Conservation (phyloP, 2,888 invertebrate genomes). For the Odontothrips loti region DNA sequence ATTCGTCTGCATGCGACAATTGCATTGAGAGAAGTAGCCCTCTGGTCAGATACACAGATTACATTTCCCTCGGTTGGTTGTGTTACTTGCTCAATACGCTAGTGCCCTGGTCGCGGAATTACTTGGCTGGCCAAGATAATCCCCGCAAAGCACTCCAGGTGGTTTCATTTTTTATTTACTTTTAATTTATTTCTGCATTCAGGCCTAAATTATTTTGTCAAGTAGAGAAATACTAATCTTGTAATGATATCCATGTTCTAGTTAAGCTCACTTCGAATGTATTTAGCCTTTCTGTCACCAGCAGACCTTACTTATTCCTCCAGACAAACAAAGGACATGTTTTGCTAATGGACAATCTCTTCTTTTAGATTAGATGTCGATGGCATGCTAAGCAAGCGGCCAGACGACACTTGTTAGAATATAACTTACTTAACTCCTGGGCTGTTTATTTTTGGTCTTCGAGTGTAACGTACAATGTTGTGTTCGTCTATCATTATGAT, state of each 20-base stretch:
- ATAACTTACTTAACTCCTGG: neutral
- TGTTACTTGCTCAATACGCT: neutral
- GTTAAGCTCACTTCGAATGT: neutral
- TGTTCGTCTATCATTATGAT: no score
- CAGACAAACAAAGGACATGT: neutral
- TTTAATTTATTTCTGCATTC: neutral
- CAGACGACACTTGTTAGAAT: neutral
- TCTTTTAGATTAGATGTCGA: neutral
- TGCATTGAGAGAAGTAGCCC: no score
- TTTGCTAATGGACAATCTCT: constrained; percentile 22
- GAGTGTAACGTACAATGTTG: neutral
- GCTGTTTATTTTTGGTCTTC: constrained; percentile 6
- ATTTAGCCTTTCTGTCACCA: neutral
- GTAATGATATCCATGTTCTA: neutral
- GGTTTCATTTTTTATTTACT: neutral
- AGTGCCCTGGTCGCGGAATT: neutral
- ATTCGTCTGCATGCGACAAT: no score
- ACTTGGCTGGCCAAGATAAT: constrained; percentile 13
- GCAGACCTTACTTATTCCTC: neutral
- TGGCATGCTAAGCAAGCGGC: neutral
- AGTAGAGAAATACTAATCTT: neutral
- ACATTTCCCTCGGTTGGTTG: neutral
- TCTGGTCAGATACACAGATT: no score
- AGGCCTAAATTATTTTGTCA: neutral
- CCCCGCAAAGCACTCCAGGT: neutral